A percentile compares a stretch with the other conserved stretches of the same genome.
Conservation (phyloP, 2,113 vertebrate genomes). For the Cromileptes altivelis region DNA sequence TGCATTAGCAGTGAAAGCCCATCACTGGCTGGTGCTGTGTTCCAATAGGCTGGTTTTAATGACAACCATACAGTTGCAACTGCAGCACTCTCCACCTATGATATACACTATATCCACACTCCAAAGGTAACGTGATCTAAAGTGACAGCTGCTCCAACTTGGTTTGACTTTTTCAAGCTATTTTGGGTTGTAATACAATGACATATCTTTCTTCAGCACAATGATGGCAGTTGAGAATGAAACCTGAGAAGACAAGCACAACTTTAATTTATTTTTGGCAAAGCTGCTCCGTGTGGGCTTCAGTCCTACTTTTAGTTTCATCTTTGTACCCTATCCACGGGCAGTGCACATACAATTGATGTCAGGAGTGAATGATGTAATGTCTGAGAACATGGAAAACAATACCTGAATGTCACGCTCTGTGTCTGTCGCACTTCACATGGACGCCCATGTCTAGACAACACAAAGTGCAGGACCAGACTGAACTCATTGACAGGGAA, state of each 20-base stretch:
- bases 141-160: background rate
- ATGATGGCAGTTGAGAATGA: conserved; percentile 17
- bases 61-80: conserved; percentile 14
- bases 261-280: conserved; percentile 57
- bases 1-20: conserved; percentile 43
- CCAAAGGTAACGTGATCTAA: background rate
- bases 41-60: conserved; percentile 40
- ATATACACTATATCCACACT: background rate
- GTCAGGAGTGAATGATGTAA: conserved; percentile 66
- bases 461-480: conserved; percentile 36
- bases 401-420: conserved; percentile 63
- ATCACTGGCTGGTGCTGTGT: conserved; percentile 30
- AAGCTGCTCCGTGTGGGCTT: conserved; percentile 6
- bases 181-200: conserved; percentile 17
- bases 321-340: conserved; percentile 23
- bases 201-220: conserved; percentile 13
- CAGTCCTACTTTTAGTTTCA: conserved; percentile 37
- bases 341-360: conserved; percentile 34
- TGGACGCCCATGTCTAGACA: conserved; percentile 48
- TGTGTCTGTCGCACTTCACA: conserved; percentile 25
- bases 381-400: conserved; percentile 66
- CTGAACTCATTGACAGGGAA: conserved; percentile 53
- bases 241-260: conserved; percentile 32
- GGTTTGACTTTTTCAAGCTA: conserved; percentile 23
- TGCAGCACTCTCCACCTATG: conserved; percentile 1